Evolutionary conservation across 2,113 vertebrate species (phyloP), one percentile per base, ranked within the genome.

Genomic region (Chionomys nivalis): DNA sequence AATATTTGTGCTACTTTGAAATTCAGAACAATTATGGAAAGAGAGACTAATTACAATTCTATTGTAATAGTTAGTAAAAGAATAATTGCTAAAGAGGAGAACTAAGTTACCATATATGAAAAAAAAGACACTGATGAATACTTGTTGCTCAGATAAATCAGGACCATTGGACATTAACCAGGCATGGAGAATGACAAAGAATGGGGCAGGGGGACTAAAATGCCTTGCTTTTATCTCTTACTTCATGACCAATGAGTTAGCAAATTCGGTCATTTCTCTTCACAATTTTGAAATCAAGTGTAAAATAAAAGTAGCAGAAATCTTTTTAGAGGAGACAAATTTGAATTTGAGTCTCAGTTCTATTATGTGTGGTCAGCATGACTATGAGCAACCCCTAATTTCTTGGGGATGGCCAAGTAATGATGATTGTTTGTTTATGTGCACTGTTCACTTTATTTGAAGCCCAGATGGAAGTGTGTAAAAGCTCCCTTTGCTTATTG

Each of bases 1-100:
- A 93, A 96, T 65, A 17, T 89, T 44, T 76, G 26, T 10, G 26
- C 11, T 87, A 17, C 3, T 36, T 33, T 94, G 49, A 78, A 94
- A 70, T 39, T 52, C 55, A 36, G 19, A n/a, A 82, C 7, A 61
- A 61, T 13, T 61, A 58, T 12, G 7, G 16, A 86, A 79, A 89
- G 2, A 24, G 9, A 95, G 55, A 95, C 2, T 49, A 83, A 83
- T 76, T 86, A 66, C 39, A 88, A 91, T 88, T 28, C 3, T 87
- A 87, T 79, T 89, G 5, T n/a, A 89, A 83, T 7, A 89, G 68
- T 82, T 96, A 90, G 8, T 85, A 72, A 72, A 92, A 86, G 83
- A 65, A 26, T 61, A 63, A 86, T 63, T 10, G 1, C 19, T 61
- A 44, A 79, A 44, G 31, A 86, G 19, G 31, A 77, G 5, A 94